phyloP scores from a whole-genome alignment of 2,888 invertebrate genomes.

The Balanococcus diminutus region DNA sequence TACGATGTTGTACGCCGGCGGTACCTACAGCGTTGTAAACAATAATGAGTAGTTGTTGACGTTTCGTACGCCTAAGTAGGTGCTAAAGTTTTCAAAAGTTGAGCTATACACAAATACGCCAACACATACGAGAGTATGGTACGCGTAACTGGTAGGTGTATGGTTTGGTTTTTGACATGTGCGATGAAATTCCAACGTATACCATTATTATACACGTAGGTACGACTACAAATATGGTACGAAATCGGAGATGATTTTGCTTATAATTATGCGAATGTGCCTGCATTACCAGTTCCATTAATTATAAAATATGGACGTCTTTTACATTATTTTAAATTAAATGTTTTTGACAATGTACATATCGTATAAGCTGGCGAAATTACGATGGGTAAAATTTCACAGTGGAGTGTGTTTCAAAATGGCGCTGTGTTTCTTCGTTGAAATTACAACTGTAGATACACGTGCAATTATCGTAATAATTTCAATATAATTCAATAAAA shows the following conservation, averaged over 20 bases:
- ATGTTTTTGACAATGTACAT: neutral
- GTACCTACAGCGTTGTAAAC: neutral
- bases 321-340: slow-evolving; percentile 3
- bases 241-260: neutral
- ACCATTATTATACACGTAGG: neutral
- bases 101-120: neutral
- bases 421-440: no score
- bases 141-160: neutral
- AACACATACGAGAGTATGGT: neutral
- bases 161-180: slow-evolving; percentile 12
- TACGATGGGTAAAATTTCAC: neutral
- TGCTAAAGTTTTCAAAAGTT: slow-evolving; percentile 6
- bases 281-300: neutral
- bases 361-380: no score
- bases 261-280: neutral
- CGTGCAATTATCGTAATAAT: no score
- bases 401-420: no score
- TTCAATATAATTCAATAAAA: no score
- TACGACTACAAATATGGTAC: neutral
- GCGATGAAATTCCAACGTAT: neutral
- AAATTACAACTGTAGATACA: no score
- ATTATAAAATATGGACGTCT: neutral
- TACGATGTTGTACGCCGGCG: no score
- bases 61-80: slow-evolving; percentile 13
- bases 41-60: slow-evolving; percentile 28